Conservation (phyloP, 2,797 vertebrate species). For the Sorex maritimensis region DNA sequence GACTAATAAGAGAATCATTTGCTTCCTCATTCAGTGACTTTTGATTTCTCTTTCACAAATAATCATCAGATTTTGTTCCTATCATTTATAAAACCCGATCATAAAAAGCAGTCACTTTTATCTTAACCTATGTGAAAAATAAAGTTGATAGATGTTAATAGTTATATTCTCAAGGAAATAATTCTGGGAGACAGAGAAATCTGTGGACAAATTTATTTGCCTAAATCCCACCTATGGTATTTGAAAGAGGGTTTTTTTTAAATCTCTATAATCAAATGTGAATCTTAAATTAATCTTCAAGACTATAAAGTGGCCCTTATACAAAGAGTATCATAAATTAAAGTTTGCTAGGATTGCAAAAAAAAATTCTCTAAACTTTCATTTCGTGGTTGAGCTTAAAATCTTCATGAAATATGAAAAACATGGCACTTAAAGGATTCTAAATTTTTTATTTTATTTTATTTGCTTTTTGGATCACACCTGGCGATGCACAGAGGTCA, state of each 20-base stretch:
- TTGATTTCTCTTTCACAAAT: conserved; percentile 48
- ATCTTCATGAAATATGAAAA: conserved; percentile 50
- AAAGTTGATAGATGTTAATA: background rate
- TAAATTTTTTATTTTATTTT: background rate
- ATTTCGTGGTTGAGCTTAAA: conserved; percentile 38
- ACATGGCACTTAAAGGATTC: background rate
- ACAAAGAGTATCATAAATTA: conserved; percentile 1
- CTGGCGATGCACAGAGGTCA: too few species aligned
- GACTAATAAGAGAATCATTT: background rate
- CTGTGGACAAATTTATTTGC: background rate
- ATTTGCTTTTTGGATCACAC: too few species aligned
- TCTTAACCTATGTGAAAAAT: conserved; percentile 60
- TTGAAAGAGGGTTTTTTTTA: background rate
- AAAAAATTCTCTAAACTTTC: background rate
- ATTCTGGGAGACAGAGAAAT: background rate
- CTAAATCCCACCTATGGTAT: conserved; percentile 6
- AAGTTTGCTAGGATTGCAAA: background rate
- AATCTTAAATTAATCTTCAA: conserved; percentile 59
- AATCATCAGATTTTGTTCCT: conserved; percentile 33
- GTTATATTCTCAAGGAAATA: conserved; percentile 28
- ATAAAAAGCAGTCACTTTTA: background rate
- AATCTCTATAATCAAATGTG: conserved; percentile 58
- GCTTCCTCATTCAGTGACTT: background rate
- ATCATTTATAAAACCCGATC: background rate
- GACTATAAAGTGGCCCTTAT: background rate